These are phyloP conservation scores for Drosophila seguyi DNA, from an alignment of 1,140 invertebrate genomes.

Conservation along the genomic window DNA sequence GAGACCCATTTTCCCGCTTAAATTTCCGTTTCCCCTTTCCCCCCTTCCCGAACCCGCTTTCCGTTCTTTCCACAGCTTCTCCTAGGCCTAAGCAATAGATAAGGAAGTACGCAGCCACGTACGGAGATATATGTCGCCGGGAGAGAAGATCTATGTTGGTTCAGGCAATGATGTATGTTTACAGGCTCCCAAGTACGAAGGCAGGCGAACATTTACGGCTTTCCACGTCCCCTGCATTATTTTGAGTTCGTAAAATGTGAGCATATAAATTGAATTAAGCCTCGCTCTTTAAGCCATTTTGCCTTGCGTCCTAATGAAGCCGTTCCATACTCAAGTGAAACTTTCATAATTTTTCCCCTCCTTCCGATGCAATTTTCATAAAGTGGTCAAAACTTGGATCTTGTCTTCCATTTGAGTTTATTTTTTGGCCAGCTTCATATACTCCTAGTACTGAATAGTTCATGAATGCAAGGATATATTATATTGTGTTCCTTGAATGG, in stretches of 20 bases:
- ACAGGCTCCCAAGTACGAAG: not conserved
- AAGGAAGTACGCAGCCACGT: not conserved
- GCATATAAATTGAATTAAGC: not conserved
- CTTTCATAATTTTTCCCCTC: conserved; percentile 9
- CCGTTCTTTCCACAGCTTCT: not conserved
- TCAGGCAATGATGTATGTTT: conserved; percentile 2
- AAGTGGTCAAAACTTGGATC: conserved; percentile 38
- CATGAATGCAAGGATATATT: too few species aligned
- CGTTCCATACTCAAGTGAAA: conserved; percentile 23
- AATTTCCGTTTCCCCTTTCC: not conserved
- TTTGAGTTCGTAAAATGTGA: not conserved
- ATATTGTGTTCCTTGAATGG: too few species aligned
- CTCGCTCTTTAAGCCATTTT: conserved; percentile 1
- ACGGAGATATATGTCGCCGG: too few species aligned
- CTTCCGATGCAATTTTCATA: conserved; percentile 34
- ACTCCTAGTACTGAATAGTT: too few species aligned
- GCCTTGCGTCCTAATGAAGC: conserved; percentile 27
- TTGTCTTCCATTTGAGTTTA: too few species aligned
- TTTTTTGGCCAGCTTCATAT: too few species aligned
- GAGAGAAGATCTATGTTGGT: not conserved
- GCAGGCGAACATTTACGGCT: conserved; percentile 6
- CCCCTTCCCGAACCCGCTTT: too few species aligned
- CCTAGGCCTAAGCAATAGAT: not conserved
- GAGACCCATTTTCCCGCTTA: not conserved
- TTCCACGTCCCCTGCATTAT: not conserved